A percentile compares a stretch with the other conserved stretches of the same genome.
Conservation (phyloP, 2,888 invertebrate genomes). For the Heliconius charithonia region DNA sequence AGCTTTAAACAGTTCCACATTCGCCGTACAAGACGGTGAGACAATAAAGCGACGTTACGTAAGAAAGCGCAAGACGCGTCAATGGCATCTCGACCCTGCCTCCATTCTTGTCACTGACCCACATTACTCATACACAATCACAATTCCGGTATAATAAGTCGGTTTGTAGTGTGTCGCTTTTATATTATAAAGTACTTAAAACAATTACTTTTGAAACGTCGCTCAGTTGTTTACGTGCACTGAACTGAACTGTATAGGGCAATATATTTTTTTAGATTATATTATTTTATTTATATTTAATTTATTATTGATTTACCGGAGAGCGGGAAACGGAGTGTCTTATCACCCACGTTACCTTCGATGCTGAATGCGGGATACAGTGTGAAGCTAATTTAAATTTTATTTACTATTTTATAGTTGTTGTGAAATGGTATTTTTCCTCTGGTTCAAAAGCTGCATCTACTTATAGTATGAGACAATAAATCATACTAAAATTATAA, state of each 20-base stretch:
- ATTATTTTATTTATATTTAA: too few relatives aligned
- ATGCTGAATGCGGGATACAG: too few relatives aligned
- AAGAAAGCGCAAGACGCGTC: constrained; percentile 71
- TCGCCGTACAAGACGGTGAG: constrained; percentile 54
- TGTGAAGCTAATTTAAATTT: neutral
- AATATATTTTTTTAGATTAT: too few relatives aligned
- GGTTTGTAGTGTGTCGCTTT: constrained; percentile 32
- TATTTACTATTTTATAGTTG: neutral
- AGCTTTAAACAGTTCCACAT: constrained; percentile 37
- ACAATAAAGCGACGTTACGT: constrained; percentile 73
- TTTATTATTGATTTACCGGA: too few relatives aligned
- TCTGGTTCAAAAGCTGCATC: neutral
- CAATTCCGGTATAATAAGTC: constrained; percentile 68
- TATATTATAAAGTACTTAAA: neutral
- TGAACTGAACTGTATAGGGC: too few relatives aligned
- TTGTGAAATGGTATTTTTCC: neutral
- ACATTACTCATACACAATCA: constrained; percentile 72
- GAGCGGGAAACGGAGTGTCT: too few relatives aligned
- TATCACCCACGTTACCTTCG: too few relatives aligned
- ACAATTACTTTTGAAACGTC: neutral
- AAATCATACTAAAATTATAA: too few relatives aligned
- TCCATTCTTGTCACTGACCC: constrained; percentile 80
- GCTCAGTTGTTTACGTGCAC: too few relatives aligned
- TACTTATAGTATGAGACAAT: too few relatives aligned
- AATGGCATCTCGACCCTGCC: constrained; percentile 81